These are phyloP conservation scores for Mastacembelus armatus DNA, from an alignment of 2,797 vertebrate species.

Conservation along the genomic window DNA sequence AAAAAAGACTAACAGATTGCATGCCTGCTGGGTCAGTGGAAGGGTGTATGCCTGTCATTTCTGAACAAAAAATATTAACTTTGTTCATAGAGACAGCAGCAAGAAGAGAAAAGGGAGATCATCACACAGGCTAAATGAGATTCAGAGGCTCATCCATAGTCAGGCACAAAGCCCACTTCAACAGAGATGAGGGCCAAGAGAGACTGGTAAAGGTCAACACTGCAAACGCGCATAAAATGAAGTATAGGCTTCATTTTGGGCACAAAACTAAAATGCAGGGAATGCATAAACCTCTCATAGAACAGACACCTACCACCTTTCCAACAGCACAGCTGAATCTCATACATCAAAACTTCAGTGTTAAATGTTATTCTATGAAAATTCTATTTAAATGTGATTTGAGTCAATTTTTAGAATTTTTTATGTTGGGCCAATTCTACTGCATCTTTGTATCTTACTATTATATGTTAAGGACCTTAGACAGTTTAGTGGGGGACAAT, in stretches of 20 bases:
- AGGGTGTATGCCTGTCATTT: conserved; percentile 46
- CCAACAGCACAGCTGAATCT: conserved; percentile 16
- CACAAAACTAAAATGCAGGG: conserved; percentile 66
- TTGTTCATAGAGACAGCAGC: conserved; percentile 66
- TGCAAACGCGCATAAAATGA: conserved; percentile 79
- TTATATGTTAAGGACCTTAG: conserved; percentile 6
- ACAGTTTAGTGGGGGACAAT: neutral
- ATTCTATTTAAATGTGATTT: conserved; percentile 18
- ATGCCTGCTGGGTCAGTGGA: conserved; percentile 39
- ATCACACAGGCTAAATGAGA: conserved; percentile 80
- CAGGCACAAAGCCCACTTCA: conserved; percentile 78
- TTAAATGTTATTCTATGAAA: conserved; percentile 23
- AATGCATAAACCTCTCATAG: conserved; percentile 56
- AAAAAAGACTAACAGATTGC: conserved; percentile 37
- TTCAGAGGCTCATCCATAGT: conserved; percentile 81
- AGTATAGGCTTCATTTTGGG: conserved; percentile 72
- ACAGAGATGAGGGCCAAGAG: conserved; percentile 79
- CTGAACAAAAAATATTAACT: conserved; percentile 71
- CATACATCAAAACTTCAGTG: conserved; percentile 43
- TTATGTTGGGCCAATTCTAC: neutral
- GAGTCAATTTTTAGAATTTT: neutral
- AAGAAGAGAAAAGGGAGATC: conserved; percentile 63
- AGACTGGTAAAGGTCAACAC: conserved; percentile 83
- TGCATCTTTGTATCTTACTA: neutral
- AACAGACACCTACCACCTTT: conserved; percentile 36